Percentiles rank a stretch among this genome's conserved stretches.
These are phyloP conservation scores for Oreocharis arfaki DNA, from an alignment of 2,113 vertebrate species.

Conservation along the genomic window DNA sequence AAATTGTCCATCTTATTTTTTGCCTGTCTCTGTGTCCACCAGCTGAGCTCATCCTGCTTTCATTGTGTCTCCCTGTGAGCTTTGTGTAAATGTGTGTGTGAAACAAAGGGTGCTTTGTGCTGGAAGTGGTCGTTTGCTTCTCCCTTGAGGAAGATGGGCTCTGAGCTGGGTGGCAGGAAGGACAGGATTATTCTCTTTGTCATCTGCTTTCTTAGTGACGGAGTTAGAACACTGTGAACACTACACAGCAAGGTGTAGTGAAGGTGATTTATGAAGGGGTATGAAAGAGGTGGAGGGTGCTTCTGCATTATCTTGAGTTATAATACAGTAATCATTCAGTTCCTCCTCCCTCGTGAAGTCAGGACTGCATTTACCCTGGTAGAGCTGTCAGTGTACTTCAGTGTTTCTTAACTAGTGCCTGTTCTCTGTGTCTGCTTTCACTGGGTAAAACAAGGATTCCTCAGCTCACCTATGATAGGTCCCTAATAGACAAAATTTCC, in stretches of 20 bases:
- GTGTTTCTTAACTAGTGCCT: background rate
- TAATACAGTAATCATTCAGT: background rate
- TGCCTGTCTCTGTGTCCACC: background rate
- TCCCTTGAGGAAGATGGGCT: background rate
- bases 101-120: background rate
- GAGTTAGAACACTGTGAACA: background rate
- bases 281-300: background rate
- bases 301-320: background rate
- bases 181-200: background rate
- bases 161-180: background rate
- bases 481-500: background rate
- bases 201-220: background rate
- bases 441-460: background rate
- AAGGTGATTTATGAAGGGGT: background rate
- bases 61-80: background rate
- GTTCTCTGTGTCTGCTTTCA: background rate
- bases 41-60: background rate
- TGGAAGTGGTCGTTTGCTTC: background rate
- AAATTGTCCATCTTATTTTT: background rate
- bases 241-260: background rate
- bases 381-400: background rate
- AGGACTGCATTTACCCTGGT: background rate
- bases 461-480: background rate
- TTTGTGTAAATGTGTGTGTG: background rate
- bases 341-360: background rate